Conservation (phyloP, 2,888 invertebrate species). For the Helleia helle region DNA sequence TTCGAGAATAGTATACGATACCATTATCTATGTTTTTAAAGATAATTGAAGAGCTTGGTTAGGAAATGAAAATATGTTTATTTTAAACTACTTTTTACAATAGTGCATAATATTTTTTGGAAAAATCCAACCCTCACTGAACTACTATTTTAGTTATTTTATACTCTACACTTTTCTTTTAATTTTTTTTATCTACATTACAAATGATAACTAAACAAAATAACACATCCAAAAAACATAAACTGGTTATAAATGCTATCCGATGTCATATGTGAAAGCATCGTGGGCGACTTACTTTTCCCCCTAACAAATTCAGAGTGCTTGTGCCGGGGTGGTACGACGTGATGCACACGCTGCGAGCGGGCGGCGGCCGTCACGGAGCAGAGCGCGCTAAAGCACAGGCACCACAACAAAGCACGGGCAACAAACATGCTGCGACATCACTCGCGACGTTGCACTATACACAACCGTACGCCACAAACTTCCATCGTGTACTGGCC, state of each 20-base stretch:
- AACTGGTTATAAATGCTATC: background rate
- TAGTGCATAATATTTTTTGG: too few species aligned
- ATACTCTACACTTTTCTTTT: too few species aligned
- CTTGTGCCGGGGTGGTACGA: slow-evolving; percentile 45
- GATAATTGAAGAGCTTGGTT: too few species aligned
- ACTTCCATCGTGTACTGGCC: slow-evolving; percentile 64
- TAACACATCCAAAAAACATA: too few species aligned
- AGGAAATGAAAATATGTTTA: too few species aligned
- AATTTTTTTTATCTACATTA: too few species aligned
- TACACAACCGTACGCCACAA: slow-evolving; percentile 52
- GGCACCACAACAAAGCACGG: slow-evolving; percentile 55
- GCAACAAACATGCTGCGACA: slow-evolving; percentile 66
- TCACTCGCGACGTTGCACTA: slow-evolving; percentile 54
- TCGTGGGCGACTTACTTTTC: slow-evolving; percentile 76
- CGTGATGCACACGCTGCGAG: slow-evolving; percentile 45
- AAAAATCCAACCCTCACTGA: too few species aligned
- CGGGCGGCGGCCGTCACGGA: slow-evolving; percentile 39
- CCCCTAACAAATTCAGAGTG: slow-evolving; percentile 84
- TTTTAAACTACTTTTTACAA: too few species aligned
- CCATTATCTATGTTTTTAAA: too few species aligned
- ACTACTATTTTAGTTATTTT: too few species aligned
- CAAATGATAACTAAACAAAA: too few species aligned
- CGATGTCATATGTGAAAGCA: background rate
- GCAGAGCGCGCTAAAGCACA: slow-evolving; percentile 43
- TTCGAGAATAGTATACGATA: too few species aligned